Base-by-base conservation (phyloP, 2,888 invertebrate species). In the Lasioglossum morio region DNA sequence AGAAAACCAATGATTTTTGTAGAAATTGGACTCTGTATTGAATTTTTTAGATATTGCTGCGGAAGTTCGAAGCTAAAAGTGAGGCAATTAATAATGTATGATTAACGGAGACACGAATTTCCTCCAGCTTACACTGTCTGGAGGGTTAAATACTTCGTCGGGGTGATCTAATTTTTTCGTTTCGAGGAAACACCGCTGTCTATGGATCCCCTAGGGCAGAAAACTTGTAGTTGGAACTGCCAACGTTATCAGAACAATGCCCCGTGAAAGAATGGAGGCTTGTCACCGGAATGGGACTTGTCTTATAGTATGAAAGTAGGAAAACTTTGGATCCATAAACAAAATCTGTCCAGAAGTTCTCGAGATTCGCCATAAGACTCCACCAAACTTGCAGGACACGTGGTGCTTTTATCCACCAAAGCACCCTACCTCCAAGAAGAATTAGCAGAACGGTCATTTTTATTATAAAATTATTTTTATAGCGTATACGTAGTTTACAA, bases 261-360 rank as follows among this genome's bases (percentile, higher is more conserved):
- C 27, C 76, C n/a, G 2, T 46, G 76, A 81, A 48, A 80, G 53
- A 81, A 81, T 72, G 81, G 66, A 70, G 46, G 34, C 57, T 76
- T 46, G 81, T 72, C 81, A 37, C 63, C 19, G 66, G 16, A 81
- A 53, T 43, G 40, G 70, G 69, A 40, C 30, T 66, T 10, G 43
- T 37, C 46, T 60, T 19, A 14, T 2, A n/a, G 81, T 46, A 63
- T 53, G 23, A n/a, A 53, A 43, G 57, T 60, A 57, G 53, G 43
- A n/a, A 60, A 81, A 81, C 57, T 81, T 81, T 46, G 2, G 57
- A 48, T 72, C 70, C 81, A 72, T 81, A 81, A 81, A 81, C 70
- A 76, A 53, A 23, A 76, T 57, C 53, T 76, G 27, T 23, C 34
- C 27, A 16, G 46, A 60, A 81, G 37, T 81, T 76, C 34, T 19